Base-by-base conservation (phyloP, 2,888 invertebrate genomes). In the Trimorus sp. region DNA sequence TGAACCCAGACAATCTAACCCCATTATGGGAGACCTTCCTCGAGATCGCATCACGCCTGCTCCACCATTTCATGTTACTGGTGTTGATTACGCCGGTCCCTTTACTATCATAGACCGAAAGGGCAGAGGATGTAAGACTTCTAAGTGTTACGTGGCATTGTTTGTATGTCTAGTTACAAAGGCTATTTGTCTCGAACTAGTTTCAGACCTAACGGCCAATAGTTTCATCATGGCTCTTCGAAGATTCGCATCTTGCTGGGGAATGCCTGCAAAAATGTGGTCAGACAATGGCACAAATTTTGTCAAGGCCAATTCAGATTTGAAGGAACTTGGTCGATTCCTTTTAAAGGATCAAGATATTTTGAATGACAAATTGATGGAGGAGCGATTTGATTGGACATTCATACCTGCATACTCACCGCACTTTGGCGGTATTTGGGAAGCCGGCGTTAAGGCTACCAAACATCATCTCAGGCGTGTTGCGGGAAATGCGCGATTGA, bases 261-360 rank as follows among this genome's bases (percentile, higher is more conserved):
- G 68, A 38, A 79, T 66, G 62, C 74, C 68, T 11, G 37, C n/a
- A 1, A 59, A 53, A 26, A 62, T 79, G n/a, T 2, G 75, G 36
- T 79, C 69, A 6, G 74, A 79, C 15, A 79, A 79, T 53, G 74
- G 69, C 2, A 60, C 54, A 8, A 74, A 74, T 26, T 79, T 79
- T 56, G 63, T 79, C 14, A 69, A 68, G 4, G 79, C 74, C 7
- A 45, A 51, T 14, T 59, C 48, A 0, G 62, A 79, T 40, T 51
- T 79, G 9, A 16, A 45, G 5, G 48, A 75, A 7, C 36, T 80
- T 9, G 75, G 71, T 40, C 12, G 63, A 12, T 70, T 75, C 26
- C 53, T 78, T 48, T 16, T 5, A 15, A 14, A 51, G 7, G n/a
- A 12, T 48, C n/a, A 48, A 14, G 48, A 7, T n/a, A 12, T 7